A percentile compares a stretch with the other conserved stretches of the same genome.
These are phyloP conservation scores for Fulmarus glacialis DNA, from an alignment of 2,113 vertebrate species.

Conservation along the genomic window DNA sequence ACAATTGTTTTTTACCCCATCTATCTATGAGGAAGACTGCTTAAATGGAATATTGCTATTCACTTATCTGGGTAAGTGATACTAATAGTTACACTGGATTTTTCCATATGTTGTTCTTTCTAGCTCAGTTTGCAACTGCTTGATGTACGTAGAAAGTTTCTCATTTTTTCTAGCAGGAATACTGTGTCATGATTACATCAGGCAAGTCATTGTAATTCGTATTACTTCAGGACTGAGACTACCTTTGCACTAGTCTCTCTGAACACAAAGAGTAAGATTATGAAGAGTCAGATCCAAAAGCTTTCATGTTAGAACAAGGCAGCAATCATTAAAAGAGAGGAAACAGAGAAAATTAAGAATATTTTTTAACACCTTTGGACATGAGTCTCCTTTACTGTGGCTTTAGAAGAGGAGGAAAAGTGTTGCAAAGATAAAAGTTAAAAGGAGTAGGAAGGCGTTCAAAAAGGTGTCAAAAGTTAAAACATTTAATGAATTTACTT, in stretches of 20 bases:
- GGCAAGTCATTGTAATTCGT: not conserved
- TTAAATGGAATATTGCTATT: not conserved
- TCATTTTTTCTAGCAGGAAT: not conserved
- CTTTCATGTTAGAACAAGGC: not conserved
- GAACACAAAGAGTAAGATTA: not conserved
- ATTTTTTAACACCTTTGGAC: not conserved
- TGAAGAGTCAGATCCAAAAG: not conserved
- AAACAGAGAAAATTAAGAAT: not conserved
- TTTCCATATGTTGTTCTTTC: not conserved
- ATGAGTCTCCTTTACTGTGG: not conserved
- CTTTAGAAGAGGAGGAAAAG: not conserved
- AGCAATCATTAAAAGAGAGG: not conserved
- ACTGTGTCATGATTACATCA: not conserved
- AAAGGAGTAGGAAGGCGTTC: not conserved
- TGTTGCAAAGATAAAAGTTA: not conserved
- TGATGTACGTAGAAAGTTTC: not conserved
- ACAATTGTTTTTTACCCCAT: not conserved
- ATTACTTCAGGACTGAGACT: not conserved
- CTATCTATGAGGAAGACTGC: not conserved
- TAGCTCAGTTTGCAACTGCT: not conserved
- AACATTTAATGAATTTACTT: not conserved
- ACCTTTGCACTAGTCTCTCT: not conserved
- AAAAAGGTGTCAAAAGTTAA: not conserved
- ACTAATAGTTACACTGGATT: not conserved
- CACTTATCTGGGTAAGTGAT: not conserved